Percentiles rank a stretch among this genome's conserved stretches.
These are phyloP conservation scores for Drosophila tsacasi DNA, from an alignment of 1,140 invertebrate genomes.

Conservation along the genomic window DNA sequence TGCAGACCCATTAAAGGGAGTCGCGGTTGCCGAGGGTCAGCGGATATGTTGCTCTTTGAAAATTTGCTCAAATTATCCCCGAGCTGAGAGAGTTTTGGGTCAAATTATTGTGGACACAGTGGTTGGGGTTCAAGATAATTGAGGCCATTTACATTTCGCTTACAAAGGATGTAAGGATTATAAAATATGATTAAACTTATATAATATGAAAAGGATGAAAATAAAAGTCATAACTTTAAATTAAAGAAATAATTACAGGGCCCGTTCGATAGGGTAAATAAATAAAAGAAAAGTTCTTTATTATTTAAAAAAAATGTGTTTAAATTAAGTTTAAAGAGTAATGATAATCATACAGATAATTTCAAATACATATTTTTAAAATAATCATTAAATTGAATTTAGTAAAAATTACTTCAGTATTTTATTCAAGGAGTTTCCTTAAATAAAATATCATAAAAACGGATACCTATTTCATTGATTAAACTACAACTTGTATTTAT, in stretches of 20 bases:
- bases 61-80: slow-evolving; percentile 70
- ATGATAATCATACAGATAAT: too few relatives aligned
- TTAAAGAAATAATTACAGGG: neutral
- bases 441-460: neutral
- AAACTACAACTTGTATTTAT: neutral
- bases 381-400: too few relatives aligned
- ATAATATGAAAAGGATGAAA: neutral
- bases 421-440: too few relatives aligned
- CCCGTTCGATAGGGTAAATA: accelerated
- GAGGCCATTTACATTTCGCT: slow-evolving; percentile 26
- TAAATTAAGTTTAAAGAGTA: neutral
- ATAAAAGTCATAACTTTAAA: neutral
- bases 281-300: neutral
- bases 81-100: slow-evolving; percentile 37
- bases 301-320: neutral
- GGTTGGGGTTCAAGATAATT: slow-evolving; percentile 21
- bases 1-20: slow-evolving; percentile 65
- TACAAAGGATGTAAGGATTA: slow-evolving; percentile 11
- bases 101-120: slow-evolving; percentile 37
- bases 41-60: slow-evolving; percentile 74
- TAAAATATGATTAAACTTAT: slow-evolving; percentile 2
- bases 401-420: too few relatives aligned
- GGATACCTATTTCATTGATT: neutral
- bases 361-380: too few relatives aligned
- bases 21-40: slow-evolving; percentile 43